These are phyloP conservation scores for Caenorhabditis angaria DNA, from an alignment of 2,888 invertebrate genomes.

Conservation along the genomic window DNA sequence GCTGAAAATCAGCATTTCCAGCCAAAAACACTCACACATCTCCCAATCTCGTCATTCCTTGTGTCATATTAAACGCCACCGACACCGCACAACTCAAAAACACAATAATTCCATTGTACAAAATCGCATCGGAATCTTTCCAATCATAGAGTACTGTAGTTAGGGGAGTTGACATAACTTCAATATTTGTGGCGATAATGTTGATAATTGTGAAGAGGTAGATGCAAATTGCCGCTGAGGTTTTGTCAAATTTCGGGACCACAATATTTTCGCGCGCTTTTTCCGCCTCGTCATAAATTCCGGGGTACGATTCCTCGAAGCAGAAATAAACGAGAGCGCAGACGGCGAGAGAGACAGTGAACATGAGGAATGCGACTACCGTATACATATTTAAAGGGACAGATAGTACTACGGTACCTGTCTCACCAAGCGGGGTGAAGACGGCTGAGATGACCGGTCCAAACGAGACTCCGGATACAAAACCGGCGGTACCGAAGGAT, in stretches of 20 bases:
- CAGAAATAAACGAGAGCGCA: conserved; percentile 35
- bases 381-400: conserved; percentile 46
- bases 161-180: conserved; percentile 49
- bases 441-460: conserved; percentile 51
- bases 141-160: conserved; percentile 47
- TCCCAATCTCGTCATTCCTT: conserved; percentile 44
- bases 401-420: conserved; percentile 21
- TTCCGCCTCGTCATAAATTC: conserved; percentile 45
- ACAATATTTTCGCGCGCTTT: conserved; percentile 14
- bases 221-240: conserved; percentile 30
- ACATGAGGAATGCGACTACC: conserved; percentile 46
- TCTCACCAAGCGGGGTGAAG: conserved; percentile 49
- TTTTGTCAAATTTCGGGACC: conserved; percentile 35
- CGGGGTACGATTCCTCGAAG: conserved; percentile 54
- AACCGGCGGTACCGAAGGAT: conserved; percentile 51
- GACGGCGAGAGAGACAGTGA: conserved; percentile 24
- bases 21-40: conserved; percentile 21
- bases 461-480: conserved; percentile 48
- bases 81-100: conserved; percentile 37
- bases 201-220: conserved; percentile 38
- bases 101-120: conserved; percentile 46
- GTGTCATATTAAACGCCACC: conserved; percentile 31
- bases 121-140: conserved; percentile 47
- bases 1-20: not conserved
- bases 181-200: conserved; percentile 35